A percentile compares a stretch with the other conserved stretches of the same genome.
These are phyloP conservation scores for Pangasius mekongensis DNA, from an alignment of 2,797 vertebrate species.

Conservation along the genomic window DNA sequence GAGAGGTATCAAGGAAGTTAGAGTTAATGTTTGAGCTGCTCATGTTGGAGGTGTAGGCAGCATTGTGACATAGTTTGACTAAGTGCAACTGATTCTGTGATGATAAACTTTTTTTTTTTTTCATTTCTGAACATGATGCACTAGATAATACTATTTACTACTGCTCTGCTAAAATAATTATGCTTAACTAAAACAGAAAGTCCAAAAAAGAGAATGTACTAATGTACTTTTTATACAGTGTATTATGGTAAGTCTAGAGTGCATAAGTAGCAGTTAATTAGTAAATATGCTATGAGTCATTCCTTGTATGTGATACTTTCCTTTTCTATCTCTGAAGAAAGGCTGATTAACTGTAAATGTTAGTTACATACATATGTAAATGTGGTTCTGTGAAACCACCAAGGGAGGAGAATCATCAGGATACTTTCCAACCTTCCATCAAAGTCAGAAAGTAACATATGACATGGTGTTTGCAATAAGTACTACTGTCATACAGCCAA, in stretches of 20 bases:
- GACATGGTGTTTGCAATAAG: neutral
- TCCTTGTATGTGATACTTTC: neutral
- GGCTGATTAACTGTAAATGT: neutral
- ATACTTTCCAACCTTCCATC: neutral
- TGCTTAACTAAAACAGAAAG: neutral
- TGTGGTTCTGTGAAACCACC: neutral
- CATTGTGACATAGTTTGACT: neutral
- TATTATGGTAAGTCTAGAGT: neutral
- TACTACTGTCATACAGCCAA: neutral
- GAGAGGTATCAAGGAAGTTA: neutral
- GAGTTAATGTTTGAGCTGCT: slow-evolving; percentile 25
- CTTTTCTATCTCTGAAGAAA: neutral
- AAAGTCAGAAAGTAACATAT: neutral
- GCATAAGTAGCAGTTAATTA: neutral
- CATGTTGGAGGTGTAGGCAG: neutral
- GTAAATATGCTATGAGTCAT: neutral
- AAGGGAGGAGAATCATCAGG: neutral
- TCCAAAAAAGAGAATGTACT: neutral
- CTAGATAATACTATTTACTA: neutral
- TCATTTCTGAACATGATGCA: neutral
- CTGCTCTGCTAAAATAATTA: neutral
- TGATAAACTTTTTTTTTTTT: neutral
- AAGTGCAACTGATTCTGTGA: neutral
- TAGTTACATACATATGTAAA: neutral
- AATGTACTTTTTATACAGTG: neutral